phyloP scores from a whole-genome alignment of 2,113 vertebrate genomes.

The Spilogale gracilis region DNA sequence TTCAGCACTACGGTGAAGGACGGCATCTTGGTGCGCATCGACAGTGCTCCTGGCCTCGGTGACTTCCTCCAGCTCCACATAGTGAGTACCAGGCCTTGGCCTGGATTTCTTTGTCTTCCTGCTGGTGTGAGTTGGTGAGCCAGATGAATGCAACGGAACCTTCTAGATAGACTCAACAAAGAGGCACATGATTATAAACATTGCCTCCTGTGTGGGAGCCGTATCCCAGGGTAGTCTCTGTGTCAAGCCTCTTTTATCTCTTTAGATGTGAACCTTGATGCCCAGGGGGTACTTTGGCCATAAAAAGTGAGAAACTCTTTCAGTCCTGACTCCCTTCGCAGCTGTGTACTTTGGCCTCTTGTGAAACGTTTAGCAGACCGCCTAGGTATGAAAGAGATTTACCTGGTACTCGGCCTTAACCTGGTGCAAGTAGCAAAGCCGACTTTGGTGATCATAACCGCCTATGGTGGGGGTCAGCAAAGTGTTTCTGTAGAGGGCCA shows the following conservation, averaged over 20 bases:
- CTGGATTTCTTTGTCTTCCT: neutral
- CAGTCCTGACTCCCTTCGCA: neutral
- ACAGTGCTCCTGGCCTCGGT: slow-evolving; percentile 96
- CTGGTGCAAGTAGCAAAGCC: neutral
- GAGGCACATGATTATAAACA: neutral
- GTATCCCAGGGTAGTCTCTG: neutral
- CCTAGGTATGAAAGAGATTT: neutral
- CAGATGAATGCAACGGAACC: neutral
- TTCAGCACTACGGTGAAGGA: slow-evolving; percentile 94
- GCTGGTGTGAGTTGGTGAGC: neutral
- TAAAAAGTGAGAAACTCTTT: neutral
- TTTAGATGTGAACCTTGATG: neutral
- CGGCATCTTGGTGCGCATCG: slow-evolving; percentile 97
- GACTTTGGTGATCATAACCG: neutral
- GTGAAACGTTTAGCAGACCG: neutral
- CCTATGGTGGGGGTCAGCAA: neutral
- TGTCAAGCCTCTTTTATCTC: neutral
- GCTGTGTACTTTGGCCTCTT: neutral
- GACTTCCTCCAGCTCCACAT: slow-evolving; percentile 99
- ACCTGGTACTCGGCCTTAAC: neutral
- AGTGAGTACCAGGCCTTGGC: slow-evolving; percentile 88
- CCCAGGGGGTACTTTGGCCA: neutral
- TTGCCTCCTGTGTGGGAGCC: neutral
- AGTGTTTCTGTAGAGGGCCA: neutral
- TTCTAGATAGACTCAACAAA: neutral